These are phyloP conservation scores for Ceratina japonica DNA, from an alignment of 1,140 invertebrate genomes.

Conservation along the genomic window DNA sequence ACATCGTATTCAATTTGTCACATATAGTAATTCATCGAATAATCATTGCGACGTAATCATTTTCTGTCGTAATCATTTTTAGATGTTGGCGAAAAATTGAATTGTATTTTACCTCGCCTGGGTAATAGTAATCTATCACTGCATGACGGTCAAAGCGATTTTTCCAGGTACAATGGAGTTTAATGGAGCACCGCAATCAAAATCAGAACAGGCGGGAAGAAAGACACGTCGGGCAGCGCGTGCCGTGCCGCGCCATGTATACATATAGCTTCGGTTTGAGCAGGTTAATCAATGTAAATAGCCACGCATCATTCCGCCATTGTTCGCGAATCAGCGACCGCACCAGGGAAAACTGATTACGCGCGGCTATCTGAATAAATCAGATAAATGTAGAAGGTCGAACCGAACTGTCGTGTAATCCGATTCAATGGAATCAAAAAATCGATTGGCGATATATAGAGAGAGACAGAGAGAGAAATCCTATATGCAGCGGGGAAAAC, in stretches of 20 bases:
- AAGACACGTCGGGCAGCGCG: not conserved
- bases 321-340: conserved; percentile 24
- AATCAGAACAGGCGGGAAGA: not conserved
- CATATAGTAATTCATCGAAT: too few species aligned
- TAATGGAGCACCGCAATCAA: not conserved
- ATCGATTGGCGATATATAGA: conserved; percentile 10
- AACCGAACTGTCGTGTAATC: conserved; percentile 46
- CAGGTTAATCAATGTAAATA: conserved; percentile 36
- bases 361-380: conserved; percentile 28
- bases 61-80: too few species aligned
- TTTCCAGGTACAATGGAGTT: not conserved
- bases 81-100: too few species aligned
- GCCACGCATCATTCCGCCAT: conserved; percentile 28
- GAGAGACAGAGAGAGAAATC: too few species aligned
- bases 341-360: conserved; percentile 32
- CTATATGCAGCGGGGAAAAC: not conserved
- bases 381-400: conserved; percentile 12
- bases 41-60: too few species aligned
- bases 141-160: not conserved
- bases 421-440: conserved; percentile 52
- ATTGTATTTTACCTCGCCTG: too few species aligned
- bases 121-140: too few species aligned
- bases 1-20: too few species aligned
- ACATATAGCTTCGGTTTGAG: too few species aligned
- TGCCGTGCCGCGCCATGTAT: not conserved